Evolutionary conservation across 2,797 vertebrate species (phyloP), one percentile per base, ranked within the genome.

Genomic region (Aplochiton taeniatus): DNA sequence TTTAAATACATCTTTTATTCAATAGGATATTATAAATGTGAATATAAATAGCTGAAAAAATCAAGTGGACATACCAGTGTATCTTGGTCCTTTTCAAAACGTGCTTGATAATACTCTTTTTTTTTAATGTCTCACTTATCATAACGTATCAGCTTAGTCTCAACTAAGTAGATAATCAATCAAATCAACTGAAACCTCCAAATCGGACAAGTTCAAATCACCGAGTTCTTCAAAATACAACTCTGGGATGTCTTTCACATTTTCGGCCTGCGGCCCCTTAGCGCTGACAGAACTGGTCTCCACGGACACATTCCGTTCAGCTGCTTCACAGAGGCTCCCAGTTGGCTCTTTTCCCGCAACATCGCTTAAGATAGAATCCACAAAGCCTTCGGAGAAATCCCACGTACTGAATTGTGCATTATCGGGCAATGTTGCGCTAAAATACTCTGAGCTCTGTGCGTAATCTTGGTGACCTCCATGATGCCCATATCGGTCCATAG

Each of bases 91-190:
- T 6, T 31, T 31, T 31, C 31, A 31, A 31, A 2, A 31, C 6
- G 31, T 31, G 31, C 31, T 6, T 31, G 31, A 31, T 31, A 31
- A 31, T 3, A 31, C 2, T 3, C 31, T 3, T 31, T 31, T 3
- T 31, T 31, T 31, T 31, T 31, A 31, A 31, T 31, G 6, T 31
- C 31, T 6, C 6, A 31, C 31, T 31, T 51, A 11, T 45, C 45
- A 20, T 47, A n/a, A 49, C 7, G 17, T 0, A 48, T 54, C n/a
- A 19, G 16, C 11, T 0, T 13, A 52, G 61, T 12, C 5, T 84
- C 54, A 87, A 0, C 64, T 17, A 54, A 89, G 58, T 4, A 89
- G 61, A 77, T 85, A 88, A 71, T 88, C 87, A 18, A 87, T 86
- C 79, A 87, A 84, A 13, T 69, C 72, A 0, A 72, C 61, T 19